These are phyloP conservation scores for Bilobella aurantiaca DNA, from an alignment of 1,140 invertebrate genomes.

Conservation along the genomic window DNA sequence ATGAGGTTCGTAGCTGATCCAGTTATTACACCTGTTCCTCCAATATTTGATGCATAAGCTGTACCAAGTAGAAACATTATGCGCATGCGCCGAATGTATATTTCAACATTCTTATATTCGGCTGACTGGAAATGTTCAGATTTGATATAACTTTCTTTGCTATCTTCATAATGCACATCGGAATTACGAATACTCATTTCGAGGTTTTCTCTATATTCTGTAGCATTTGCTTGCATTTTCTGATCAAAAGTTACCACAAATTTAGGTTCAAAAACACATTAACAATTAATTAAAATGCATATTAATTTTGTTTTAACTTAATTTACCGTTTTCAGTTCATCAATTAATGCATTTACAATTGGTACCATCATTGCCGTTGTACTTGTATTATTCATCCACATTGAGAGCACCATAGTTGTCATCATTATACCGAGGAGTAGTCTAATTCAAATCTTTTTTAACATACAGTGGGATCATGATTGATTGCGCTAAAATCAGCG, in stretches of 20 bases:
- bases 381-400: constrained; percentile 45
- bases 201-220: no score
- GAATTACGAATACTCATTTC: no score
- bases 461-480: no score
- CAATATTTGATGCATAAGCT: constrained; percentile 32
- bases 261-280: no score
- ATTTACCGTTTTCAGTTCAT: constrained; percentile 23
- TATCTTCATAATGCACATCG: no score
- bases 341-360: constrained; percentile 31
- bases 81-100: constrained; percentile 24
- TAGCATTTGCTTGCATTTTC: no score
- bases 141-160: no score
- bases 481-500: no score
- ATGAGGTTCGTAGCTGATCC: constrained; percentile 82
- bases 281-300: no score
- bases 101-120: constrained; percentile 1
- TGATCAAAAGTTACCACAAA: no score
- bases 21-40: constrained; percentile 43
- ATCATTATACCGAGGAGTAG: constrained; percentile 44
- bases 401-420: constrained; percentile 43
- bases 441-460: no score
- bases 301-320: background rate
- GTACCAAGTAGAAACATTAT: constrained; percentile 33
- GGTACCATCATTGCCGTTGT: constrained; percentile 41
- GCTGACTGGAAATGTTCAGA: no score